Base-by-base conservation (phyloP, 2,113 vertebrate species). In the Pseudois nayaur region DNA sequence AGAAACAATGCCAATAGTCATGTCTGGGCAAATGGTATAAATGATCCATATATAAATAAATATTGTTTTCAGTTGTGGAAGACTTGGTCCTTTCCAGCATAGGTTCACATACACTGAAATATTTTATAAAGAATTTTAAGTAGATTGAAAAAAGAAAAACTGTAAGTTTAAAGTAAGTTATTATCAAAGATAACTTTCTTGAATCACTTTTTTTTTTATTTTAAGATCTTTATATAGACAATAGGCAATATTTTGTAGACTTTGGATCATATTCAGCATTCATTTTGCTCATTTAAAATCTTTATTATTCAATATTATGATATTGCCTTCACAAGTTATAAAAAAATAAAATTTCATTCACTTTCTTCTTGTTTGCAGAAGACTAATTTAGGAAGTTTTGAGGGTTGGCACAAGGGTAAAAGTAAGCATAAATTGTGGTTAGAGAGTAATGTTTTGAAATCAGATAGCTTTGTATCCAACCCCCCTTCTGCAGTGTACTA, bases 21-120 rank as follows among this genome's bases (percentile, higher is more conserved):
- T 83, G 57, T 95, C 55, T 59, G 45, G 59, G 40, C 67, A 97
- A 89, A 89, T 93, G 87, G 74, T 82, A 2, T 11, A 90, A 97
- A 45, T 43, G 19, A 86, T 50, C 64, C 84, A 93, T 43, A 89
- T 14, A 54, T 95, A 0, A 78, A 94, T 45, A 0, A 84, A 91
- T 62, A 36, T 29, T 87, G 27, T 85, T 85, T 96, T 54, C 52
- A 78, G 3, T 89, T 89, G 9, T 89, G 64, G 48, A 64, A 85
- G 36, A 85, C 62, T 78, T 54, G 9, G 8, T 40, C 1, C 4
- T 48, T 93, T 84, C 19, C n/a, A 64, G 55, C 29, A 89, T 14
- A 76, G 74, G 45, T 89, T 23, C 6, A 76, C 13, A 76, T 74
- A 23, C n/a, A 89, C 52, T 88, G 16, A 60, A 60, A 55, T 74